phyloP scores from a whole-genome alignment of 2,797 vertebrate genomes.

The Hylomyscus alleni region DNA sequence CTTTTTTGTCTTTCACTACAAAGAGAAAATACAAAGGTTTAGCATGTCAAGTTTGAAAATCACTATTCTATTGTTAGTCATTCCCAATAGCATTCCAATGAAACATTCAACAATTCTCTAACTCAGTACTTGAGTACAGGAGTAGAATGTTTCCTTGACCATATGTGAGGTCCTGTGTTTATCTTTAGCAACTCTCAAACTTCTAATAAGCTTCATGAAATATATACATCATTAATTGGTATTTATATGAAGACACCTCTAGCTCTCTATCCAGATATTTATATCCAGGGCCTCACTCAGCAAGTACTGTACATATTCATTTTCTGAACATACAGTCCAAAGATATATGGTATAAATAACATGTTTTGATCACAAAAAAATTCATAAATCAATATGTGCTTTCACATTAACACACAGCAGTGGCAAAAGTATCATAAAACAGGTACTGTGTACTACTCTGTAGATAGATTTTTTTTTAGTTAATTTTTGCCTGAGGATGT shows the following conservation, averaged over 20 bases:
- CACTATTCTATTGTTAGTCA: not conserved
- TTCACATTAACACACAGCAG: not conserved
- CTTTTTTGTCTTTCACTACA: slow-evolving; percentile 6
- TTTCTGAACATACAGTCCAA: not conserved
- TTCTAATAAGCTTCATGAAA: not conserved
- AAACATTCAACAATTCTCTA: not conserved
- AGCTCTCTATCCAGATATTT: not conserved
- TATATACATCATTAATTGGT: not conserved
- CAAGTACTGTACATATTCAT: not conserved
- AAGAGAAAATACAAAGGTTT: not conserved
- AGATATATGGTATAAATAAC: not conserved
- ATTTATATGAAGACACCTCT: not conserved
- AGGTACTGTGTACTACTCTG: not conserved
- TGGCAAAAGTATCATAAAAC: not conserved
- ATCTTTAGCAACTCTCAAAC: not conserved
- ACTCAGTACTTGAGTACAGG: not conserved
- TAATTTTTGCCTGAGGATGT: not conserved
- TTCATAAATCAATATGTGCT: not conserved
- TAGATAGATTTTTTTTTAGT: not conserved
- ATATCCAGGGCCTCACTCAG: not conserved
- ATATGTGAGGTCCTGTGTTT: not conserved
- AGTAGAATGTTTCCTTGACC: not conserved
- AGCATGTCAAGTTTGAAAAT: not conserved
- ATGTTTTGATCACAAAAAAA: not conserved
- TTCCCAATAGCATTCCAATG: not conserved